Percentiles rank a stretch among this genome's conserved stretches.
These are phyloP conservation scores for Alosa alosa DNA, from an alignment of 2,113 vertebrate species.

Conservation along the genomic window DNA sequence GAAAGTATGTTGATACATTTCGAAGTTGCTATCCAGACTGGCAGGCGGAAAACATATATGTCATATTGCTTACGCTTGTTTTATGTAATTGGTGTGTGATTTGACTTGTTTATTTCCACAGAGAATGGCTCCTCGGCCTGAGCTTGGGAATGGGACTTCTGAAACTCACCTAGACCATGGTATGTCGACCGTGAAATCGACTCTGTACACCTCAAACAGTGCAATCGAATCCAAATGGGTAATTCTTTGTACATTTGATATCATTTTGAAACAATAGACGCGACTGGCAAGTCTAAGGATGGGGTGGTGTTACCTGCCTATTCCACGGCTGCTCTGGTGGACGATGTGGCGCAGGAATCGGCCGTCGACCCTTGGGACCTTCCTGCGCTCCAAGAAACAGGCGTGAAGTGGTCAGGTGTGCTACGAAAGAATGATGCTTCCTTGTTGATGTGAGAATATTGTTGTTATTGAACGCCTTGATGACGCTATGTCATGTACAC, in stretches of 20 bases:
- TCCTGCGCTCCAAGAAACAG: conserved; percentile 77
- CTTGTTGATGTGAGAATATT: no score
- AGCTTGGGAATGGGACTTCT: conserved; percentile 69
- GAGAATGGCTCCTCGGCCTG: conserved; percentile 85
- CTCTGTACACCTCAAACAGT: background rate
- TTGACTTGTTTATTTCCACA: conserved; percentile 43
- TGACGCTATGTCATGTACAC: conserved; percentile 29
- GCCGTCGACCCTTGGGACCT: conserved; percentile 82
- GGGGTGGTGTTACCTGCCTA: conserved; percentile 67
- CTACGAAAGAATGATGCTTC: background rate
- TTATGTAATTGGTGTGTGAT: background rate
- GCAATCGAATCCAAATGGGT: background rate
- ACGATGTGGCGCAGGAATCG: conserved; percentile 46
- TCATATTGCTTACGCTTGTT: background rate
- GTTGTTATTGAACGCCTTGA: conserved; percentile 14
- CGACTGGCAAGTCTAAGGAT: conserved; percentile 55
- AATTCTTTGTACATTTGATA: background rate
- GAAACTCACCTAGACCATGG: conserved; percentile 58
- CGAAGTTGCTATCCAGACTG: background rate
- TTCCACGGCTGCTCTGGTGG: conserved; percentile 77
- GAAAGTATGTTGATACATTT: background rate
- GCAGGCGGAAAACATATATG: background rate
- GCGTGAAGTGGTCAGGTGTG: conserved; percentile 91
- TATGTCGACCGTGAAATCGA: background rate
- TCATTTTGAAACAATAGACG: conserved; percentile 49